Conservation (phyloP, 2,888 invertebrate genomes). For the Drosophila ezoana region DNA sequence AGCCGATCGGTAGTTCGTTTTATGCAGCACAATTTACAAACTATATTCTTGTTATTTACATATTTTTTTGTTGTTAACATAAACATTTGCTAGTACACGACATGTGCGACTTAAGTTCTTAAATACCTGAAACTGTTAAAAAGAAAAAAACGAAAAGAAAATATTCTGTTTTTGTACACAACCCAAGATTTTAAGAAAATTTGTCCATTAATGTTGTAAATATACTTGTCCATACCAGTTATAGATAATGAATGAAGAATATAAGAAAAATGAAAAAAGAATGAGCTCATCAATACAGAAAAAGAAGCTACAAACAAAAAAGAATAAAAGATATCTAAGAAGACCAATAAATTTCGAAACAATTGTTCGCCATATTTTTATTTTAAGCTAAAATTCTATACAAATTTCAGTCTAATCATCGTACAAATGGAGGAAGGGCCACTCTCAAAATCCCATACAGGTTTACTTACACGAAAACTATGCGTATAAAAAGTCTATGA, state of each 20-base stretch:
- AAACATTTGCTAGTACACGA: constrained; percentile 27
- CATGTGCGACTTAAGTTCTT: constrained; percentile 50
- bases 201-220: constrained; percentile 53
- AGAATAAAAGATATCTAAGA: constrained; percentile 38
- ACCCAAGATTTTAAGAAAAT: constrained; percentile 53
- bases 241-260: constrained; percentile 34
- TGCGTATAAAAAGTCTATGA: neutral
- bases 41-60: constrained; percentile 34
- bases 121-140: constrained; percentile 52
- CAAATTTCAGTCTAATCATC: constrained; percentile 66
- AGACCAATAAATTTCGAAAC: constrained; percentile 69
- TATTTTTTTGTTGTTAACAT: constrained; percentile 36
- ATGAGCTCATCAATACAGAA: constrained; percentile 57
- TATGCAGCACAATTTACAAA: constrained; percentile 26
- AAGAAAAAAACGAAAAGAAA: neutral
- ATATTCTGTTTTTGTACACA: constrained; percentile 58
- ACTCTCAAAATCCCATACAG: constrained; percentile 16
- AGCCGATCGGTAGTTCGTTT: constrained; percentile 48
- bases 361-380: constrained; percentile 69
- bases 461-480: neutral
- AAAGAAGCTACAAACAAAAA: constrained; percentile 58
- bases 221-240: constrained; percentile 40
- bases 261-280: constrained; percentile 15
- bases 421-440: constrained; percentile 47
- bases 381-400: constrained; percentile 66